phyloP scores from a whole-genome alignment of 2,797 vertebrate genomes.

The Amazona ochrocephala region DNA sequence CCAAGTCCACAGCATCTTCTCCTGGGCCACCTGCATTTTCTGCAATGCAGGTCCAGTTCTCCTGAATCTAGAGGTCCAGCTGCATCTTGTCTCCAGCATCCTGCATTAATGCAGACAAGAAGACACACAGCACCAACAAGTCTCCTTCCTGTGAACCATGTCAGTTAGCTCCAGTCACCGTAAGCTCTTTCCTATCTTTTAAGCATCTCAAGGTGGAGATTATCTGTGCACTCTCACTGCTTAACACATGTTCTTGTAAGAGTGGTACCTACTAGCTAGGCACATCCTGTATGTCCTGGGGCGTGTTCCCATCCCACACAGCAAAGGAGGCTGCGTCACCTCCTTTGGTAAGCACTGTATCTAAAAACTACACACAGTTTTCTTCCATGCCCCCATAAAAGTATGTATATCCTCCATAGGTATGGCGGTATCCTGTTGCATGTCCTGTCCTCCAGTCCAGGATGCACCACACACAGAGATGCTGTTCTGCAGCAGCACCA shows the following conservation, averaged over 20 bases:
- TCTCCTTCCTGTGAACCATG: background rate
- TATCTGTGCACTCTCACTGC: background rate
- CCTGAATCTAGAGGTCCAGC: background rate
- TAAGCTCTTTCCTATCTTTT: background rate
- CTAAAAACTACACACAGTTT: background rate
- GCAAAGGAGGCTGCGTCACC: background rate
- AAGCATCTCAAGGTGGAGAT: background rate
- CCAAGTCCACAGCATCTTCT: background rate
- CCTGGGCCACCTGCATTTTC: background rate
- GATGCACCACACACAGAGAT: background rate
- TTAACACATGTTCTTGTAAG: background rate
- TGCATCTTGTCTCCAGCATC: background rate
- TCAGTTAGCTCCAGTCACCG: background rate
- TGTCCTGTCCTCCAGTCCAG: background rate
- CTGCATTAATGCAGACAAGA: background rate
- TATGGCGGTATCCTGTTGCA: background rate
- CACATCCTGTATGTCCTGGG: background rate
- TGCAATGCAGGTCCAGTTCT: conserved; percentile 13
- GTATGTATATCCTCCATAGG: background rate
- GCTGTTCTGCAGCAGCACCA: background rate
- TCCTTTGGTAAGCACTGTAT: background rate
- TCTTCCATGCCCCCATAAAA: background rate
- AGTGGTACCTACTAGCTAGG: background rate
- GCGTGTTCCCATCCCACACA: background rate
- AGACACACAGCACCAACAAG: background rate